phyloP scores from a whole-genome alignment of 2,113 vertebrate genomes.

The Lonchura striata region DNA sequence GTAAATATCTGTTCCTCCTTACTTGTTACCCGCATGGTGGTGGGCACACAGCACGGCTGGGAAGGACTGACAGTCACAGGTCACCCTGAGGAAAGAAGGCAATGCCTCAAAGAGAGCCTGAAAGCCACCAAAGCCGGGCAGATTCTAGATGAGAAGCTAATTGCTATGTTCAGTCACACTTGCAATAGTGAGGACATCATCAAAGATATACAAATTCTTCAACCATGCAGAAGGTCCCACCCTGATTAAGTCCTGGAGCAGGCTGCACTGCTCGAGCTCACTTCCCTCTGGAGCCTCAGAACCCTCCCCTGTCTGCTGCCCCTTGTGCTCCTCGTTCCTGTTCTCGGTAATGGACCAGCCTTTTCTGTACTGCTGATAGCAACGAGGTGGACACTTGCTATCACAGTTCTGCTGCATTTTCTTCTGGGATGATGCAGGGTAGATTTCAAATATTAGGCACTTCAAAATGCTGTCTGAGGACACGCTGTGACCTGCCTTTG shows the following conservation, averaged over 20 bases:
- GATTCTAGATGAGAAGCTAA: not conserved
- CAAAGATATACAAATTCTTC: not conserved
- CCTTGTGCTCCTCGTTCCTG: rapidly evolving
- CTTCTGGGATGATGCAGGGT: not conserved
- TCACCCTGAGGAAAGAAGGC: not conserved
- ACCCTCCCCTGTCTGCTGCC: not conserved
- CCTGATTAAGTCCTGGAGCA: not conserved
- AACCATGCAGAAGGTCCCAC: not conserved
- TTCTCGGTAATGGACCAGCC: not conserved
- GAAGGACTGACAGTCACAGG: not conserved
- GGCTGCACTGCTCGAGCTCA: rapidly evolving
- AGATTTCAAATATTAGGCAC: not conserved
- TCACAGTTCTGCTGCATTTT: not conserved
- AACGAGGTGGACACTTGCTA: not conserved
- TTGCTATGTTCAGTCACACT: not conserved
- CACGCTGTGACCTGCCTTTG: not conserved
- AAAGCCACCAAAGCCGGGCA: not conserved
- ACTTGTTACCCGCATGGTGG: constrained; percentile 38
- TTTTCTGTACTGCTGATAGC: not conserved
- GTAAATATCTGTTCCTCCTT: not conserved
- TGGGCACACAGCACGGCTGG: not conserved
- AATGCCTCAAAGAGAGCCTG: not conserved
- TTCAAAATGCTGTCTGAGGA: not conserved
- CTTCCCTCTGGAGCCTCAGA: not conserved
- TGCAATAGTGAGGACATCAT: not conserved